Evolutionary conservation across 2,797 vertebrate species (phyloP).

Genomic region (Spatula clypeata): DNA sequence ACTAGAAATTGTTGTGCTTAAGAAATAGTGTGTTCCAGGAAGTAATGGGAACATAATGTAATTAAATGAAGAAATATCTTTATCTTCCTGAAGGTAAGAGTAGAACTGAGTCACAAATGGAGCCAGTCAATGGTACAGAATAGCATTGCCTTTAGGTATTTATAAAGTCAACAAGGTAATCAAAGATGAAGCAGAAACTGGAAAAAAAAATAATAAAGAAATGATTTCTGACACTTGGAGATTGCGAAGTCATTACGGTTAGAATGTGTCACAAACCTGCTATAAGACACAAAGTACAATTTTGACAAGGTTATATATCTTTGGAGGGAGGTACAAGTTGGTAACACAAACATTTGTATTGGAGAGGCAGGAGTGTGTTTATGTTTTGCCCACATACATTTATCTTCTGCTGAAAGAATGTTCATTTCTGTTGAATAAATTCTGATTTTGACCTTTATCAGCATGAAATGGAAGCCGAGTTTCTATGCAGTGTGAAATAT

Average conservation of each 20-base stretch:
- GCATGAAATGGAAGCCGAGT: neutral
- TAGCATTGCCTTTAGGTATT: neutral
- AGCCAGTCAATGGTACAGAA: neutral
- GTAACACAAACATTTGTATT: neutral
- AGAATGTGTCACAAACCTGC: neutral
- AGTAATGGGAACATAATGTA: neutral
- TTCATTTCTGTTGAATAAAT: neutral
- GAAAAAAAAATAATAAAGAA: neutral
- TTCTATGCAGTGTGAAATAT: neutral
- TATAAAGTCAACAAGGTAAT: neutral
- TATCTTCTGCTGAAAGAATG: neutral
- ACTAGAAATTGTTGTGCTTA: neutral
- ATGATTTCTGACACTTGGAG: neutral
- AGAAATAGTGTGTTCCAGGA: neutral
- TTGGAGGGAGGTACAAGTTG: neutral
- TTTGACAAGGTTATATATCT: neutral
- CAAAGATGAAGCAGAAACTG: neutral
- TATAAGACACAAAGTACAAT: accelerated
- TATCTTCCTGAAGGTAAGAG: neutral
- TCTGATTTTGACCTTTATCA: neutral
- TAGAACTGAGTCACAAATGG: neutral
- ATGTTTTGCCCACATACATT: accelerated
- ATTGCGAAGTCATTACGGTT: neutral
- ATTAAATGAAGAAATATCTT: neutral
- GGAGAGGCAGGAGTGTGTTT: neutral